phyloP scores from a whole-genome alignment of 2,888 invertebrate species.

The Lasioglossum malachurum region DNA sequence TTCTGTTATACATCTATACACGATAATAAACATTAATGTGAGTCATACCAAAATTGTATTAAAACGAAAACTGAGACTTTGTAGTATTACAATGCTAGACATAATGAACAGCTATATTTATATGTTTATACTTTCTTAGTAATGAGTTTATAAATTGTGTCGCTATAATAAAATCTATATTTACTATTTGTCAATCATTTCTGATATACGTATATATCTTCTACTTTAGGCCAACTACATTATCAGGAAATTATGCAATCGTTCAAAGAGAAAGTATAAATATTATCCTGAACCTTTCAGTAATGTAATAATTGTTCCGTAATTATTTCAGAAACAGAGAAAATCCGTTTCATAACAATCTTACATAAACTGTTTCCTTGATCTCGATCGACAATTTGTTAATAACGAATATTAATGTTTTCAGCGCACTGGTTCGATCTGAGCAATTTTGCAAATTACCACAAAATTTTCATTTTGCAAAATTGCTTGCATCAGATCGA shows the following conservation, averaged over 20 bases:
- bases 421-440: no score
- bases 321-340: background rate
- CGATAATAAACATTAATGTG: constrained; percentile 11
- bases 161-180: constrained; percentile 50
- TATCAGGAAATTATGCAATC: background rate
- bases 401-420: no score
- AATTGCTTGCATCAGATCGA: no score
- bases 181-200: constrained; percentile 16
- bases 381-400: no score
- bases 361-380: background rate
- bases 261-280: background rate
- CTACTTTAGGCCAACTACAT: background rate
- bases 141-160: constrained; percentile 35
- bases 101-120: constrained; percentile 28
- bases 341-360: background rate
- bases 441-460: no score
- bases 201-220: background rate
- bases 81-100: constrained; percentile 22
- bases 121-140: constrained; percentile 23
- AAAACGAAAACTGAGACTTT: background rate
- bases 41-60: constrained; percentile 16
- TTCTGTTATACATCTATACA: constrained; percentile 2
- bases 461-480: no score
- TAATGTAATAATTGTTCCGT: background rate
- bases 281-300: background rate